Base-by-base conservation (phyloP, 1,140 invertebrate genomes). In the Temnothorax curvispinosus region DNA sequence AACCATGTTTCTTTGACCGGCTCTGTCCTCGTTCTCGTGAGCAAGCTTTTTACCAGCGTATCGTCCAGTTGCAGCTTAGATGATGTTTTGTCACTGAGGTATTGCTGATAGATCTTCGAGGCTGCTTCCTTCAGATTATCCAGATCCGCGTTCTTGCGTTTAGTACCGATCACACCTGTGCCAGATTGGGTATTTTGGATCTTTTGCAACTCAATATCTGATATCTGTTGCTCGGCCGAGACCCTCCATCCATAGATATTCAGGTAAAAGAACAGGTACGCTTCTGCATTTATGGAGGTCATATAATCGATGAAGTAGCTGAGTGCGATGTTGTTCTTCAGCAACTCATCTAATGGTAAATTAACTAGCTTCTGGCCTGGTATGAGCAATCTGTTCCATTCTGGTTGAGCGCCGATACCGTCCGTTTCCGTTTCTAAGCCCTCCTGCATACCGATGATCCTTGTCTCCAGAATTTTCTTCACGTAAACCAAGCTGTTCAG, bases 401-500 rank as follows among this genome's bases (percentile, higher is more conserved):
- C 94, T 0, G 92, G 94, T 74, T 92, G 92, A 47, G 92, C 78
- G 67, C 92, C 89, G 2, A 94, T 92, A 11, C 95, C 96, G 56
- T 95, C 94, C 32, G 89, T 93, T 90, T 96, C 96, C 0, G 93
- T 91, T 84, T 96, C 96, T 38, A 95, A 89, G 74, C 96, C 96
- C 81, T 96, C 95, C 85, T 97, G 96, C 91, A 97, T 96, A 76
- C 97, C 96, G 58, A 96, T 95, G 47, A 97, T 96, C 88, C 97
- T 95, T 64, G 96, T 96, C 85, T 98, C 97, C 80, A 98, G 96
- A 64, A 98, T 96, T 92, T 97, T 97, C 76, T 97, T 96, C 2
- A 99, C 96, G 95, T 98, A 99, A 74, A 97, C 95, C 56, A 99
- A 95, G 93, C 98, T 99, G 60, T 97, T 98, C n/a, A 99, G 93